Percentiles rank a stretch among this genome's conserved stretches.
These are phyloP conservation scores for Drosophila parabipectinata DNA, from an alignment of 1,140 invertebrate genomes.

Conservation along the genomic window DNA sequence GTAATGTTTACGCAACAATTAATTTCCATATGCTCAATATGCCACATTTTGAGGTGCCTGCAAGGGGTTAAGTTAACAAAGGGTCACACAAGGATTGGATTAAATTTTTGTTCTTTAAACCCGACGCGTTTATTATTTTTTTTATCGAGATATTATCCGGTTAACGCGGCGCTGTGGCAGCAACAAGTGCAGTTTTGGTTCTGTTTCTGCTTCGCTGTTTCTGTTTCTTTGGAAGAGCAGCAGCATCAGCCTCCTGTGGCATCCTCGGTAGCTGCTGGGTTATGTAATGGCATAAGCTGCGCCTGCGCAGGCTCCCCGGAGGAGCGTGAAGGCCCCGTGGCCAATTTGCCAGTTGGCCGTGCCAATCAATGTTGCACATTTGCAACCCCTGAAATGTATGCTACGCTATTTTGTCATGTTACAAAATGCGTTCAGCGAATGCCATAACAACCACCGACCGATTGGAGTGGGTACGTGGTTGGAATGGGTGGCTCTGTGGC, in stretches of 20 bases:
- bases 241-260: conserved; percentile 30
- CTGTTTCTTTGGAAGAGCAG: conserved; percentile 1
- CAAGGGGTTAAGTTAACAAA: conserved; percentile 11
- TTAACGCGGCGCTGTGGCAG: conserved; percentile 51
- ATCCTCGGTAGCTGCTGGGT: conserved; percentile 31
- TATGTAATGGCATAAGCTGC: conserved; percentile 66
- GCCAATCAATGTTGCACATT: conserved; percentile 72
- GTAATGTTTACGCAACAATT: conserved; percentile 64
- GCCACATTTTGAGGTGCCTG: conserved; percentile 63
- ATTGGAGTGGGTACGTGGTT: conserved; percentile 12
- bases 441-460: conserved; percentile 73
- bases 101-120: neutral
- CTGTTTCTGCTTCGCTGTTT: conserved; percentile 46
- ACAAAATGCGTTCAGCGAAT: conserved; percentile 68
- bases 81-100: neutral
- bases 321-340: conserved; percentile 37
- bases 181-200: conserved; percentile 76
- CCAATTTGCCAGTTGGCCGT: conserved; percentile 55
- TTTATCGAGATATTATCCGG: neutral
- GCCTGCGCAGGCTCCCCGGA: conserved; percentile 58
- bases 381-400: conserved; percentile 81
- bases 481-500: conserved; percentile 1
- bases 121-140: conserved; percentile 18
- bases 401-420: conserved; percentile 69
- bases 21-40: conserved; percentile 56